Evolutionary conservation across 2,113 vertebrate genomes (phyloP).

Genomic region (Mus spicilegus): DNA sequence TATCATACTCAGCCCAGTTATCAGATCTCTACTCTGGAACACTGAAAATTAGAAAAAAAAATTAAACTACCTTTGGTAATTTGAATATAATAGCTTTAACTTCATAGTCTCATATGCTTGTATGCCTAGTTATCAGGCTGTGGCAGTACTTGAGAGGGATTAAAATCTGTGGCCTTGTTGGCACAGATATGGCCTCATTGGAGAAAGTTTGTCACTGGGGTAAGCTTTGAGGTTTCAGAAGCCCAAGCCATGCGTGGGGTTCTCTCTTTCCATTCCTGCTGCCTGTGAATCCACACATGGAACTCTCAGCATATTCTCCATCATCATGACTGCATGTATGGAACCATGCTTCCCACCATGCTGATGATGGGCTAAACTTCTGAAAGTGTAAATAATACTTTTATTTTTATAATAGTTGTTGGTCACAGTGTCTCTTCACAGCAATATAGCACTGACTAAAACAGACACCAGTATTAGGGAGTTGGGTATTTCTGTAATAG

Average conservation of each 20-base stretch:
- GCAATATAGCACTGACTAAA: background rate
- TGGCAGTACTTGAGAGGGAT: background rate
- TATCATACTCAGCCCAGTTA: background rate
- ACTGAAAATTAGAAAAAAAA: background rate
- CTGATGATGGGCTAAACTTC: background rate
- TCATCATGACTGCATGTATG: background rate
- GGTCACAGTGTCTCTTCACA: background rate
- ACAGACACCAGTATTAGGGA: background rate
- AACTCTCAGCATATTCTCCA: background rate
- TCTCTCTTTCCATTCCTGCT: background rate
- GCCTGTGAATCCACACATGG: background rate
- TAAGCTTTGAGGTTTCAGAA: background rate
- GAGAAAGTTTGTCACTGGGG: background rate
- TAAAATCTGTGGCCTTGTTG: too few relatives aligned
- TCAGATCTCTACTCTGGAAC: background rate
- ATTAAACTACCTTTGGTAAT: background rate
- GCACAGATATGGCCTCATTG: background rate
- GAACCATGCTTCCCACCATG: background rate
- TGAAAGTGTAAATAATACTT: background rate
- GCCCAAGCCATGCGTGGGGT: too few relatives aligned
- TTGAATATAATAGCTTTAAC: background rate
- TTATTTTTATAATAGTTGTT: too few relatives aligned
- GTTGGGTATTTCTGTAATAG: background rate
- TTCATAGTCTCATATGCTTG: background rate
- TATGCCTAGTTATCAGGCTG: too few relatives aligned